Evolutionary conservation across 2,113 vertebrate species (phyloP), one percentile per base, ranked within the genome.

Genomic region (Turnix velox): DNA sequence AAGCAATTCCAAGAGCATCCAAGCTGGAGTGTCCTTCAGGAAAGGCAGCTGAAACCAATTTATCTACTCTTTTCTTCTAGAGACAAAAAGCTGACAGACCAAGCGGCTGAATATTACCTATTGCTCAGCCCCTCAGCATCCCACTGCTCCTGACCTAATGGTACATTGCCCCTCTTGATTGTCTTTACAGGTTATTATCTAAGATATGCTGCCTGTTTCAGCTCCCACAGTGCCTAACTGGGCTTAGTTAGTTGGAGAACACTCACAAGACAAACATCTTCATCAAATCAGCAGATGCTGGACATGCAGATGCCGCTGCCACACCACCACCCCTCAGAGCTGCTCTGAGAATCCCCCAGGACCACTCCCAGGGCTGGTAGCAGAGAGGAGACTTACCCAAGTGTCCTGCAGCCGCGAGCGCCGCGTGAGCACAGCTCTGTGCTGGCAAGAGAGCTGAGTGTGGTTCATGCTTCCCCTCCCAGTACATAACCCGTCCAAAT

Each of bases 401-500:
- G 58, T 63, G 90, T 87, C 87, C 73, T 82, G 88, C 93, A 69
- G 94, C 89, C 9, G 23, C 52, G 40, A 79, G 89, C 40, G 52
- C 88, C 2, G 92, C 95, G 92, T 1, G 20, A 73, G 67, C 87
- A 91, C 27, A 93, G 95, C 97, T 96, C 96, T 3, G 62, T 92
- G 86, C 98, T 96, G 97, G 96, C 96, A 95, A 82, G 93, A 88
- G 94, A 97, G 96, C 94, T 24, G 75, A 37, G 62, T 94, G 89
- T 83, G 90, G 91, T 94, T 96, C 93, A 55, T 62, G 78, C 89
- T 86, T 93, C 95, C 80, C 61, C 94, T 88, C 95, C 92, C 94
- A 18, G 92, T 95, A 96, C 97, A 98, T 97, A 98, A 97, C 84
- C 87, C 58, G 61, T 95, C 94, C 94, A 69, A 77, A 78, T 91